phyloP scores from a whole-genome alignment of 2,797 vertebrate genomes.

The Phoeniculus purpureus region DNA sequence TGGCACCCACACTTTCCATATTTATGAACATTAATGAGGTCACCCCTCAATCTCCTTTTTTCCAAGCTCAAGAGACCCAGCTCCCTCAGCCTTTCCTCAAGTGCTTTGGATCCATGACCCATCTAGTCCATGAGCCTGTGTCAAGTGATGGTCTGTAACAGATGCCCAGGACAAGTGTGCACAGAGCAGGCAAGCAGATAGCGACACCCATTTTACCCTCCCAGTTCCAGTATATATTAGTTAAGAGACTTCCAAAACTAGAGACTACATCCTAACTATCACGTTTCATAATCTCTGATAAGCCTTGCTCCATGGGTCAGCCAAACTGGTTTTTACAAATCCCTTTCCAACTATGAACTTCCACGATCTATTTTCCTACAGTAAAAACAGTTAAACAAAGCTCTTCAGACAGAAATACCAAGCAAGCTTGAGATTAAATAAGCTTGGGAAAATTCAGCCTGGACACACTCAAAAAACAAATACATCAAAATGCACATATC shows the following conservation, averaged over 20 bases:
- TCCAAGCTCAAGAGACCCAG: too few species aligned
- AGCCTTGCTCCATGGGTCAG: neutral
- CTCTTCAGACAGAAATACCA: conserved; percentile 16
- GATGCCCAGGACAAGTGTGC: neutral
- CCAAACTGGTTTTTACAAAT: neutral
- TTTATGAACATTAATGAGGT: too few species aligned
- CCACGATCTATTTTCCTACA: conserved; percentile 16
- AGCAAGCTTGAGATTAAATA: conserved; percentile 34
- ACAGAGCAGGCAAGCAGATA: neutral
- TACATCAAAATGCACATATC: conserved; percentile 35
- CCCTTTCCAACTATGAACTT: neutral
- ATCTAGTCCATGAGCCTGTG: neutral
- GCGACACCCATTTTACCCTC: neutral
- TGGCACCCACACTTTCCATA: too few species aligned
- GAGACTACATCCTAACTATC: neutral
- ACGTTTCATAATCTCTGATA: neutral
- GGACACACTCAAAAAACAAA: conserved; percentile 39
- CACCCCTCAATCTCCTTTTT: too few species aligned
- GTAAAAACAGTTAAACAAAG: conserved; percentile 31
- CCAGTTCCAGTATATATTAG: neutral
- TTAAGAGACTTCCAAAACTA: neutral
- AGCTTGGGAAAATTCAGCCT: conserved; percentile 48
- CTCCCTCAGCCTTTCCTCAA: too few species aligned
- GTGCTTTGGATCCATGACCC: neutral
- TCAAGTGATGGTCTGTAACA: neutral